Percentiles rank a stretch among this genome's conserved stretches.
phyloP scores from a whole-genome alignment of 1,140 invertebrate genomes.

The Drosophila mojavensis region DNA sequence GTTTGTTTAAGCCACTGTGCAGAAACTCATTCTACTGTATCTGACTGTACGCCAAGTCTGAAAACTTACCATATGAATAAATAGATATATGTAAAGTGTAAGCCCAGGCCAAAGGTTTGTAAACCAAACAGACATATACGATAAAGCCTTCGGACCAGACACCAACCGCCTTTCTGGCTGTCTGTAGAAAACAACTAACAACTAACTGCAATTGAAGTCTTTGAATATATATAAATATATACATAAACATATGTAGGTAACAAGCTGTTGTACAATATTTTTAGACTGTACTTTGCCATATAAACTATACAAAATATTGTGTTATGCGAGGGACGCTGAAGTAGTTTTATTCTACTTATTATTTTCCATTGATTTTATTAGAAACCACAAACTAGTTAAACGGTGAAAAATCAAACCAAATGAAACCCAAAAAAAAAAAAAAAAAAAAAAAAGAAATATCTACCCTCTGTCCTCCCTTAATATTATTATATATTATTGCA shows the following conservation, averaged over 20 bases:
- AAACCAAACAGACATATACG: slow-evolving; percentile 53
- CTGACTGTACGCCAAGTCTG: slow-evolving; percentile 29
- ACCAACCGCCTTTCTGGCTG: slow-evolving; percentile 33
- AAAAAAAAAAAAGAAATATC: slow-evolving; percentile 57
- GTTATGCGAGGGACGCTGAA: slow-evolving; percentile 67
- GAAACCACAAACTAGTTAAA: slow-evolving; percentile 52
- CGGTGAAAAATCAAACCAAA: slow-evolving; percentile 60
- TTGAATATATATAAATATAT: slow-evolving; percentile 42
- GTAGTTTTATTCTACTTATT: slow-evolving; percentile 61
- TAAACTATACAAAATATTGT: slow-evolving; percentile 50
- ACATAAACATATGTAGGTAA: slow-evolving; percentile 49
- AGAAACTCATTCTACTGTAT: slow-evolving; percentile 47
- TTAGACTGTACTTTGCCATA: slow-evolving; percentile 65
- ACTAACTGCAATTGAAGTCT: slow-evolving; percentile 40
- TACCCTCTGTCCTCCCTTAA: slow-evolving; percentile 82
- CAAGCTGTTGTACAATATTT: slow-evolving; percentile 61
- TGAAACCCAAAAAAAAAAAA: slow-evolving; percentile 26
- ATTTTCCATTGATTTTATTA: slow-evolving; percentile 41
- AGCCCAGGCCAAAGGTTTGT: slow-evolving; percentile 72
- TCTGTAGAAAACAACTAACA: slow-evolving; percentile 42
- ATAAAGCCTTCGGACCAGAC: slow-evolving; percentile 44
- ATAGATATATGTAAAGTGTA: slow-evolving; percentile 31
- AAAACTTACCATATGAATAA: slow-evolving; percentile 32
- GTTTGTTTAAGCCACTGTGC: slow-evolving; percentile 54
- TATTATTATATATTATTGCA: slow-evolving; percentile 84